Evolutionary conservation across 2,888 invertebrate genomes (phyloP).

Genomic region (Nasonia oneida): DNA sequence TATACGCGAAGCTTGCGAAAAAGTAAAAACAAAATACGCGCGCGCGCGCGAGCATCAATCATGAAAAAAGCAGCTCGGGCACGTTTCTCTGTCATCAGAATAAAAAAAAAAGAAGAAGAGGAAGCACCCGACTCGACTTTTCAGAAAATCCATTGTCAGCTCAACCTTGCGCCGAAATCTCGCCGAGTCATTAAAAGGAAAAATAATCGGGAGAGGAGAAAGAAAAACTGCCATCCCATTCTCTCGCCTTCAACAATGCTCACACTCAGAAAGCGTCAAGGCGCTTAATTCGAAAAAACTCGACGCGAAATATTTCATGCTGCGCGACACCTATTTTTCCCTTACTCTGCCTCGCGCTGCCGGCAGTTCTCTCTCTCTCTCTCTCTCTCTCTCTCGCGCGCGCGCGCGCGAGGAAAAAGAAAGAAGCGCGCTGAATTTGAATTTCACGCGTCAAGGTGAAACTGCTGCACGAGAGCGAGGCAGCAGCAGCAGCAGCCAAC

Average conservation of each 20-base stretch:
- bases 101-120: too few species aligned
- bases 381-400: too few species aligned
- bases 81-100: too few species aligned
- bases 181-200: background rate
- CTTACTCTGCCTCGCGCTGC: background rate
- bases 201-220: background rate
- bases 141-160: constrained; percentile 13
- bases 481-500: constrained; percentile 70
- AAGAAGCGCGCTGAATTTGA: constrained; percentile 33
- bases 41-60: too few species aligned
- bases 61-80: too few species aligned
- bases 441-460: constrained; percentile 51
- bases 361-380: background rate
- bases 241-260: background rate
- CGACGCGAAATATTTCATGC: constrained; percentile 28
- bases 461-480: constrained; percentile 17
- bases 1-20: background rate
- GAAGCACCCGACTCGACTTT: background rate
- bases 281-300: constrained; percentile 35
- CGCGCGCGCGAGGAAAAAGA: background rate
- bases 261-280: background rate
- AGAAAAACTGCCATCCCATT: constrained; percentile 6
- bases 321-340: background rate
- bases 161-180: background rate
- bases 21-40: background rate